phyloP scores from a whole-genome alignment of 23 tunicate species.

The Styela clava region DNA sequence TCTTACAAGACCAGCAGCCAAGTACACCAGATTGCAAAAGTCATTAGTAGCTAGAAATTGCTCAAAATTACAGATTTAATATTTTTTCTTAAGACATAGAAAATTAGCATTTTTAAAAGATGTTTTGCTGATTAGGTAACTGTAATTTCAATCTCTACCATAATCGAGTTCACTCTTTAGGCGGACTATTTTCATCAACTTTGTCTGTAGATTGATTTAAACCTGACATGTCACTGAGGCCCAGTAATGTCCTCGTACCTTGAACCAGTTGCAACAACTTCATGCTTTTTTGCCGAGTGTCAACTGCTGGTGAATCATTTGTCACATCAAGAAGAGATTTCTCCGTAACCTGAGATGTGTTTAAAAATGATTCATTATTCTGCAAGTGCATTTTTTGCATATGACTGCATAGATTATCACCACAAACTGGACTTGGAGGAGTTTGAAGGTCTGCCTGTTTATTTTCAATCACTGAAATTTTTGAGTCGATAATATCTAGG shows the following conservation, averaged over 20 bases:
- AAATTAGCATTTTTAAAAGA: too few species aligned
- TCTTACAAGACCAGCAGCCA: too few species aligned
- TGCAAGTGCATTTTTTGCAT: background rate
- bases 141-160: too few species aligned
- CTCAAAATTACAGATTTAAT: too few species aligned
- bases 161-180: too few species aligned
- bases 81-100: too few species aligned
- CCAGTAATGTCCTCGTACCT: conserved; percentile 24
- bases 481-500: background rate
- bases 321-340: conserved; percentile 5
- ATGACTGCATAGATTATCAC: conserved; percentile 9
- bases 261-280: conserved; percentile 13
- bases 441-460: background rate
- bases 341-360: background rate
- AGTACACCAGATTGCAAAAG: too few species aligned
- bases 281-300: background rate
- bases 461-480: background rate
- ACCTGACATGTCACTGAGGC: background rate
- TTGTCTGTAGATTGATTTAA: background rate
- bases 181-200: background rate
- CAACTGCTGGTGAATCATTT: background rate
- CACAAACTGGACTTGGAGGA: conserved; percentile 12
- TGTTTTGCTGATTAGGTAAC: too few species aligned
- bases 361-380: background rate
- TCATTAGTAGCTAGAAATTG: too few species aligned